Conservation (phyloP, 2,113 vertebrate species). For the Polyodon spathula region DNA sequence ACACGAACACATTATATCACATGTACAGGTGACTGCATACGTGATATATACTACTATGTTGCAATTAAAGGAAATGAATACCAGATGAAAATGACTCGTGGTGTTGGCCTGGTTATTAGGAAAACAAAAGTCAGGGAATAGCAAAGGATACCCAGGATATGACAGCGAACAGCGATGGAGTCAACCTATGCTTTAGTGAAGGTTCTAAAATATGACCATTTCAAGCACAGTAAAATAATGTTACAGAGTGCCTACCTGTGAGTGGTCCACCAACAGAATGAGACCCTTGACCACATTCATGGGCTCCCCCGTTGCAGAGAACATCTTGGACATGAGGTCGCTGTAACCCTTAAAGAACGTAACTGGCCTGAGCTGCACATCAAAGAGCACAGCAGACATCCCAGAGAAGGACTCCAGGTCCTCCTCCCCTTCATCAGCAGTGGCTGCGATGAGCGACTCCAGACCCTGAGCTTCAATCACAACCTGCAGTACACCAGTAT, state of each 20-base stretch:
- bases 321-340: conserved; percentile 96
- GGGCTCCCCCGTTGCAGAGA: conserved; percentile 78
- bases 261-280: conserved; percentile 82
- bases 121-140: no score
- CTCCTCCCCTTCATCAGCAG: conserved; percentile 83
- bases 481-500: conserved; percentile 55
- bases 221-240: no score
- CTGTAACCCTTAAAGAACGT: conserved; percentile 94
- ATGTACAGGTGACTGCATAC: no score
- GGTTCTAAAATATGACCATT: no score
- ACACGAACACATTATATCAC: no score
- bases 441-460: conserved; percentile 85
- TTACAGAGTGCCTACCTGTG: conserved; percentile 61
- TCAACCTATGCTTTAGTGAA: no score
- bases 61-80: no score
- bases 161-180: no score
- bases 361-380: conserved; percentile 85
- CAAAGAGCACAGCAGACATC: conserved; percentile 87
- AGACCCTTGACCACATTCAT: conserved; percentile 91
- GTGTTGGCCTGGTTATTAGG: no score
- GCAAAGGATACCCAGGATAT: no score
- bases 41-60: no score
- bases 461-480: conserved; percentile 91
- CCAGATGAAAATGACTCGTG: no score
- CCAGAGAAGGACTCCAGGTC: conserved; percentile 86